Evolutionary conservation across 2,888 invertebrate species (phyloP).

Genomic region (Ametastegia equiseti): DNA sequence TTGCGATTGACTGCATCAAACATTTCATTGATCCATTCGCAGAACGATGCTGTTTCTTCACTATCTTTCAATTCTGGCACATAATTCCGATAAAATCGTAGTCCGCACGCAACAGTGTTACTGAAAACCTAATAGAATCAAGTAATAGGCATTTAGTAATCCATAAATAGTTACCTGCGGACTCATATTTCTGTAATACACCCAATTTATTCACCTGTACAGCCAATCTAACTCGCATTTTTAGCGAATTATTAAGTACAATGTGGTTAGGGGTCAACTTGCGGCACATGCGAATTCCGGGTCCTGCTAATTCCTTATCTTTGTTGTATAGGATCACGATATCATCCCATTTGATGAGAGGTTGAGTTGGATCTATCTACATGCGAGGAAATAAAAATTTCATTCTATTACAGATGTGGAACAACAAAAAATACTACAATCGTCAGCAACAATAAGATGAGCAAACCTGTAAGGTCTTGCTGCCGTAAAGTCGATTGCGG

Average conservation of each 20-base stretch:
- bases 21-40: constrained; percentile 40
- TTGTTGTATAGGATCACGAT: constrained; percentile 8
- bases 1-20: constrained; percentile 46
- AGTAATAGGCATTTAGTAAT: neutral
- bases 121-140: constrained; percentile 46
- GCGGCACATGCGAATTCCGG: constrained; percentile 43
- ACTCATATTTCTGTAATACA: too few species aligned
- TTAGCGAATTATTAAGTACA: constrained; percentile 45
- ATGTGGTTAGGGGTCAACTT: constrained; percentile 48
- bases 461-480: constrained; percentile 42
- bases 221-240: constrained; percentile 52
- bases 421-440: neutral
- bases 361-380: neutral
- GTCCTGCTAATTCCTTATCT: constrained; percentile 8
- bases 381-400: neutral
- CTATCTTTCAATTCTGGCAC: constrained; percentile 31
- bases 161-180: constrained; percentile 10
- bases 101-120: constrained; percentile 48
- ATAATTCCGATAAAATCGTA: constrained; percentile 43
- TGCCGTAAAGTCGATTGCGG: constrained; percentile 49
- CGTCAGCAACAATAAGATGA: constrained; percentile 30
- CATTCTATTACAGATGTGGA: neutral
- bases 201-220: too few species aligned
- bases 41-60: constrained; percentile 44
- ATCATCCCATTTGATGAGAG: constrained; percentile 22